Base-by-base conservation (phyloP, 2,888 invertebrate species). In the Andrena camellia region DNA sequence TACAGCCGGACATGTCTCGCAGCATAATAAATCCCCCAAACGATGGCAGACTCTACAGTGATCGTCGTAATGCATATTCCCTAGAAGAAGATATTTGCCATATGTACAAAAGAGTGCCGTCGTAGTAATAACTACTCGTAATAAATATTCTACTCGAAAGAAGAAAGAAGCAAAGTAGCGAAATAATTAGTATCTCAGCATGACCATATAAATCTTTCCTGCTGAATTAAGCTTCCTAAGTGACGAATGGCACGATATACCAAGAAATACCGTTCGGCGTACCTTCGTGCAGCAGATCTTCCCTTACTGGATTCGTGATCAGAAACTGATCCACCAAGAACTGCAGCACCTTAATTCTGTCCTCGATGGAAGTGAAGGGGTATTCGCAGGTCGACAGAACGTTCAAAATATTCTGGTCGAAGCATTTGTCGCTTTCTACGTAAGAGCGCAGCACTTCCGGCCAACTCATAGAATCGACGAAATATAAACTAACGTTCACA, bases 1-100 rank as follows among this genome's bases (percentile, higher is more conserved):
- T 29, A 99, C 99, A 35, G 99, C 99, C 26, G 99, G 98, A 92
- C 99, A 99, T 2, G 98, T 98, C 95, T 99, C 99, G 94, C 99
- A 99, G 93, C 99, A 99, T 13, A 99, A 94, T 68, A 99, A 95
- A 94, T 99, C 99, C 33, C 99, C 99, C 76, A 98, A 95, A 80
- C 98, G 96, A 94, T 98, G 98, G 92, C 99, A 99, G 33, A 97
- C 97, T 85, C 98, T 95, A 92, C 98, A 98, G 94, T 98, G 98
- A 94, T 98, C 98, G 94, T 98, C 98, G 94, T 98, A 98, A 93
- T 97, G 97, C 94, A 98, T 97, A 90, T 97, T 97, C 92, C 96
- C 97, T 95, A 91, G 82, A 84, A 84, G 75, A 86, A 29, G 35
- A 20, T 8, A 54, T 64, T 52, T 8, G 20, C 8, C 10, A 54